These are phyloP conservation scores for Colistium nudipinnis DNA, from an alignment of 2,113 vertebrate species.

Conservation along the genomic window DNA sequence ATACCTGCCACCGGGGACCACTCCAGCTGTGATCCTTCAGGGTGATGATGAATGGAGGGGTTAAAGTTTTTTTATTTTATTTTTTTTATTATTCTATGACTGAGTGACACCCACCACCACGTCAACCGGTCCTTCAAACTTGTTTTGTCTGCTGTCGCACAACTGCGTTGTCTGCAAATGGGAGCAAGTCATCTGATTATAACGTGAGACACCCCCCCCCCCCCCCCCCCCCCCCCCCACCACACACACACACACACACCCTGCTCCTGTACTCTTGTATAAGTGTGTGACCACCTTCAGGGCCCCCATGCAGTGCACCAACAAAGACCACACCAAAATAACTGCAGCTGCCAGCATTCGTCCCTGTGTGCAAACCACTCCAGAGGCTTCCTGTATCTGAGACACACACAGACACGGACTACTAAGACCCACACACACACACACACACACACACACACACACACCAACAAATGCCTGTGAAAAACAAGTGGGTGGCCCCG, in stretches of 20 bases:
- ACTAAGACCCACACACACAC: neutral
- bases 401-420: conserved; percentile 17
- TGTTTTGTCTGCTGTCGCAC: conserved; percentile 1
- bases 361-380: conserved; percentile 56
- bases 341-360: conserved; percentile 75
- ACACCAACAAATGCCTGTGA: conserved; percentile 39
- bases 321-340: conserved; percentile 77
- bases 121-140: neutral
- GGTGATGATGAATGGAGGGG: conserved; percentile 1
- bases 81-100: no score
- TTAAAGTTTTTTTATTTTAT: neutral
- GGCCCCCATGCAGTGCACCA: conserved; percentile 42
- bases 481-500: conserved; percentile 68
- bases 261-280: neutral
- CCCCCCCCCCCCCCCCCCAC: neutral
- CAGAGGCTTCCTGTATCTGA: conserved; percentile 25
- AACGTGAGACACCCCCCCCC: neutral
- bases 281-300: conserved; percentile 49
- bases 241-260: no score
- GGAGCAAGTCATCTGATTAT: conserved; percentile 9
- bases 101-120: neutral
- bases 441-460: conserved; percentile 22
- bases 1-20: no score
- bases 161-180: conserved; percentile 3
- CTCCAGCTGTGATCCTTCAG: no score